phyloP scores from a whole-genome alignment of 2,888 invertebrate genomes.

The Cynaeus angustus region DNA sequence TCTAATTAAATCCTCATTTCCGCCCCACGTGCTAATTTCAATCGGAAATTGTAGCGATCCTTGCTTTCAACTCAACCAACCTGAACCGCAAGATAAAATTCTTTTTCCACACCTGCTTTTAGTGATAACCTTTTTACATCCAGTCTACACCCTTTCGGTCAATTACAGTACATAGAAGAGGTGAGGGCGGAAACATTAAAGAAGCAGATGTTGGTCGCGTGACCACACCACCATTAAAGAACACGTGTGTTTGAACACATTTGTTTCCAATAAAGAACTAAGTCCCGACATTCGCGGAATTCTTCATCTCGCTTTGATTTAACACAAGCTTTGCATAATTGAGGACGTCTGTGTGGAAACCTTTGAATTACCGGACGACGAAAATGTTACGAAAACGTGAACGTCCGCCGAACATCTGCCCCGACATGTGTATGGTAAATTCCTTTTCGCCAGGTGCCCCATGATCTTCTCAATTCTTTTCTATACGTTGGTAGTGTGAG shows the following conservation, averaged over 20 bases:
- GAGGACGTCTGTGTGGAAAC: slow-evolving; percentile 12
- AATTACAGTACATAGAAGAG: slow-evolving; percentile 9
- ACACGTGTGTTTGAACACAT: slow-evolving; percentile 36
- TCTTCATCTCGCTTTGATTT: slow-evolving; percentile 24
- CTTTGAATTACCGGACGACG: slow-evolving; percentile 23
- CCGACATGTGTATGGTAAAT: slow-evolving; percentile 61
- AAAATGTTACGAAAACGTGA: slow-evolving; percentile 39
- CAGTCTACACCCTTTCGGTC: slow-evolving; percentile 10
- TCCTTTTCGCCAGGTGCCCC: slow-evolving; percentile 62
- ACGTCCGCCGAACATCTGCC: slow-evolving; percentile 61
- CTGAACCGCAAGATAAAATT: not conserved
- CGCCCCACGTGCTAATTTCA: slow-evolving; percentile 7
- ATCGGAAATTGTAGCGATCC: not conserved
- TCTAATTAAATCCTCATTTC: slow-evolving; percentile 18
- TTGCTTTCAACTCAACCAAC: not conserved
- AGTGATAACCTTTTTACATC: no score
- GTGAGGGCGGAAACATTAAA: slow-evolving; percentile 28
- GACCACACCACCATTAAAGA: slow-evolving; percentile 47
- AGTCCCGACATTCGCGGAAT: slow-evolving; percentile 2
- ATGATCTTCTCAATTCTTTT: slow-evolving; percentile 40
- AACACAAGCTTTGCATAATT: slow-evolving; percentile 24
- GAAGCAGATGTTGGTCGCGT: slow-evolving; percentile 57
- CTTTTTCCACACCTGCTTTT: slow-evolving; percentile 13
- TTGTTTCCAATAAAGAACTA: slow-evolving; percentile 21
- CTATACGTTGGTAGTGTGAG: not conserved